Evolutionary conservation across 1,140 invertebrate genomes (phyloP).

Genomic region (Camponotus vicinus): DNA sequence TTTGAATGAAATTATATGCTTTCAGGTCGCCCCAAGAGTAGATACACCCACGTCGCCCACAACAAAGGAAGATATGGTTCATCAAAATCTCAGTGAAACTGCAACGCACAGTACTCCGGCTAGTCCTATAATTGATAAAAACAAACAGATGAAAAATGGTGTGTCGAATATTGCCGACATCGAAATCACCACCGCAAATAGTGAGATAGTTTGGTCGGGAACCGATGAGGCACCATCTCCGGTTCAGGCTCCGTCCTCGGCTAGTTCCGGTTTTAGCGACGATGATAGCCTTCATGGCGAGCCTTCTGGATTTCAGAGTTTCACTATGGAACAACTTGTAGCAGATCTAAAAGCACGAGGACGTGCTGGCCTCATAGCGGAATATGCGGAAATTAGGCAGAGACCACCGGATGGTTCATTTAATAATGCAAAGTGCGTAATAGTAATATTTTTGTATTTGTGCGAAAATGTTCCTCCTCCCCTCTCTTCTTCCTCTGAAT

Average conservation of each 20-base stretch:
- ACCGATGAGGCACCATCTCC: conserved; percentile 87
- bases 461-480: not conserved
- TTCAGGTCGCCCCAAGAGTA: conserved; percentile 82
- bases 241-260: conserved; percentile 91
- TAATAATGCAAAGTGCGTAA: conserved; percentile 88
- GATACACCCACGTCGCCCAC: conserved; percentile 83
- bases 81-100: conserved; percentile 79
- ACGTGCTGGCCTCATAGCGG: conserved; percentile 92
- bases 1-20: too few relatives aligned
- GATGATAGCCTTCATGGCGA: conserved; percentile 94
- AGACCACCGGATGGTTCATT: conserved; percentile 94
- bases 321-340: conserved; percentile 92
- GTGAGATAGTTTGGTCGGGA: conserved; percentile 80
- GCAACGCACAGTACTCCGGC: conserved; percentile 78
- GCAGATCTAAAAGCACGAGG: conserved; percentile 91
- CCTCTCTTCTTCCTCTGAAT: not conserved
- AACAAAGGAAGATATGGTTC: conserved; percentile 75
- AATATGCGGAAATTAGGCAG: conserved; percentile 94
- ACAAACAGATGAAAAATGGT: conserved; percentile 79
- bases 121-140: conserved; percentile 83
- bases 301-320: conserved; percentile 85
- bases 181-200: conserved; percentile 82
- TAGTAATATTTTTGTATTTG: not conserved
- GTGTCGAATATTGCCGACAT: conserved; percentile 81
- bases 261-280: conserved; percentile 94